These are phyloP conservation scores for Zaprionus davidi DNA, from an alignment of 1,140 invertebrate genomes.

Conservation along the genomic window DNA sequence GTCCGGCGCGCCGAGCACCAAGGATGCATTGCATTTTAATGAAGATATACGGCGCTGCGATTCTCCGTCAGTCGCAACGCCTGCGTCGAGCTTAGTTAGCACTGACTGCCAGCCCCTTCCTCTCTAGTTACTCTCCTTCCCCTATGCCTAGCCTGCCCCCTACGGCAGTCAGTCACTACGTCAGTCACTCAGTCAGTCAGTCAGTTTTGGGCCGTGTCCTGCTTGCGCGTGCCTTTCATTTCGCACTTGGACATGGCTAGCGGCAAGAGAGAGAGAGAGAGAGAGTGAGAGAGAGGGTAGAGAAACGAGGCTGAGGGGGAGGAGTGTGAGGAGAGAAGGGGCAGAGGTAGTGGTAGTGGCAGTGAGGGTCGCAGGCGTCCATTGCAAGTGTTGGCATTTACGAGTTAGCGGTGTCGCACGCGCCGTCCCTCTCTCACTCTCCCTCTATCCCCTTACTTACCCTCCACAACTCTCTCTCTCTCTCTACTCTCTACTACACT, in stretches of 20 bases:
- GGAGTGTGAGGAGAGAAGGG: neutral
- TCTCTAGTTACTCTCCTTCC: neutral
- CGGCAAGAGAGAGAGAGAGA: constrained; percentile 30
- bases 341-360: neutral
- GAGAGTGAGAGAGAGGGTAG: neutral
- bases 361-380: neutral
- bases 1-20: constrained; percentile 38
- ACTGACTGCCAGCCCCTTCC: constrained; percentile 32
- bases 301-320: no score
- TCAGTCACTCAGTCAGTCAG: constrained; percentile 38
- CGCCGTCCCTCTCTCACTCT: neutral
- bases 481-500: neutral
- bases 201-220: constrained; percentile 8
- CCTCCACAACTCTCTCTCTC: neutral
- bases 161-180: neutral
- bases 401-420: constrained; percentile 50
- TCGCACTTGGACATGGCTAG: constrained; percentile 38
- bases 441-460: neutral
- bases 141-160: constrained; percentile 22
- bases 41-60: constrained; percentile 65
- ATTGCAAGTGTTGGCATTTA: constrained; percentile 53
- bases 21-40: constrained; percentile 81
- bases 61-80: constrained; percentile 46
- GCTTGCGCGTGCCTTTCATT: constrained; percentile 56
- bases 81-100: constrained; percentile 65